Conservation (phyloP, 23 tunicate species). For the Phallusia fumigata region DNA sequence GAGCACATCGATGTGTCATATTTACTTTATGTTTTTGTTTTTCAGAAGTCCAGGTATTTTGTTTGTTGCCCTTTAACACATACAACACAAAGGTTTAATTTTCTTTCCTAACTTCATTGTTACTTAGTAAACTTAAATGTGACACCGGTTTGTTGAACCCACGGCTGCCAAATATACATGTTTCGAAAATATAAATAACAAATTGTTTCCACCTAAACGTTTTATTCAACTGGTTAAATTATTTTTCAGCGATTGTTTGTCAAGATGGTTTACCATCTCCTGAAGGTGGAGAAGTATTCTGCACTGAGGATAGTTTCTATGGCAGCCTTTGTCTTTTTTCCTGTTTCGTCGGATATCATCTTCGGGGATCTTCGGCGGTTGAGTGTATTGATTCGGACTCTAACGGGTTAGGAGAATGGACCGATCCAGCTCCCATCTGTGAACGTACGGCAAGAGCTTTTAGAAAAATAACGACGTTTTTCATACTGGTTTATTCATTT, state of each 20-base stretch:
- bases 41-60: no score
- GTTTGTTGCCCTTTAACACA: no score
- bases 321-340: slow-evolving; percentile 37
- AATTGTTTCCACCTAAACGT: no score
- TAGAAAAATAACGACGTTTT: no score
- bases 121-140: not conserved
- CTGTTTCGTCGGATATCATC: slow-evolving; percentile 35
- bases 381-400: slow-evolving; percentile 27
- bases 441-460: slow-evolving; percentile 40
- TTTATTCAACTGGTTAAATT: no score
- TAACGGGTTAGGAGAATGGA: slow-evolving; percentile 53
- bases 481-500: no score
- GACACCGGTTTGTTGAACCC: not conserved
- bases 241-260: slow-evolving; percentile 32
- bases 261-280: not conserved
- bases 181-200: no score
- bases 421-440: slow-evolving; percentile 22
- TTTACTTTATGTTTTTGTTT: no score
- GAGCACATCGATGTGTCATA: no score
- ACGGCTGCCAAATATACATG: no score
- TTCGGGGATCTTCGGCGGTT: slow-evolving; percentile 8
- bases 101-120: not conserved
- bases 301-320: slow-evolving; percentile 26
- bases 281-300: slow-evolving; percentile 20
- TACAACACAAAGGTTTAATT: no score